Percentiles rank a stretch among this genome's conserved stretches.
Conservation (phyloP, 2,888 invertebrate species). For the Pollenia griseotomentosa region DNA sequence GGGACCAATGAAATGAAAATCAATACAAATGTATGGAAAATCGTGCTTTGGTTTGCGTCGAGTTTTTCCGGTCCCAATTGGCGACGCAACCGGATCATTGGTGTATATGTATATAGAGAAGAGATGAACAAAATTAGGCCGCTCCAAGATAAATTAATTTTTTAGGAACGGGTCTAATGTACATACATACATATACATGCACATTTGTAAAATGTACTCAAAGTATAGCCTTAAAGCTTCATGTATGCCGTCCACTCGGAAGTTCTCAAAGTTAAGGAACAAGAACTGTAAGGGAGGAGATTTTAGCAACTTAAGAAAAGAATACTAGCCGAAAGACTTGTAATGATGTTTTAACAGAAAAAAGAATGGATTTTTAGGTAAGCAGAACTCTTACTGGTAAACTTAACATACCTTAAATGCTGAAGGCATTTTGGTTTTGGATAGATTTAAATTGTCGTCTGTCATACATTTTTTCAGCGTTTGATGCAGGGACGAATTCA, state of each 20-base stretch:
- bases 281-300: conserved; percentile 5
- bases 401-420: conserved; percentile 62
- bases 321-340: conserved; percentile 47
- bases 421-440: conserved; percentile 39
- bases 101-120: too few relatives aligned
- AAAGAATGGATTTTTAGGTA: not conserved
- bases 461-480: conserved; percentile 16
- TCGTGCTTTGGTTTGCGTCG: too few relatives aligned
- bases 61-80: too few relatives aligned
- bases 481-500: conserved; percentile 58
- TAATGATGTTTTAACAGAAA: not conserved
- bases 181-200: not conserved
- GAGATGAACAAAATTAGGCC: too few relatives aligned
- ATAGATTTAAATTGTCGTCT: conserved; percentile 46
- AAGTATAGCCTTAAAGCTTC: conserved; percentile 48
- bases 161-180: not conserved
- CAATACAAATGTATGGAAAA: too few relatives aligned
- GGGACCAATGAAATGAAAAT: too few relatives aligned
- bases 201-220: conserved; percentile 36
- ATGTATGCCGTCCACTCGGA: conserved; percentile 67
- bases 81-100: too few relatives aligned
- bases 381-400: conserved; percentile 65
- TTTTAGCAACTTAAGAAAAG: conserved; percentile 7
- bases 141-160: too few relatives aligned
- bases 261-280: conserved; percentile 48